Conservation (phyloP, 2,797 vertebrate genomes). For the Notamacropus eugenii region DNA sequence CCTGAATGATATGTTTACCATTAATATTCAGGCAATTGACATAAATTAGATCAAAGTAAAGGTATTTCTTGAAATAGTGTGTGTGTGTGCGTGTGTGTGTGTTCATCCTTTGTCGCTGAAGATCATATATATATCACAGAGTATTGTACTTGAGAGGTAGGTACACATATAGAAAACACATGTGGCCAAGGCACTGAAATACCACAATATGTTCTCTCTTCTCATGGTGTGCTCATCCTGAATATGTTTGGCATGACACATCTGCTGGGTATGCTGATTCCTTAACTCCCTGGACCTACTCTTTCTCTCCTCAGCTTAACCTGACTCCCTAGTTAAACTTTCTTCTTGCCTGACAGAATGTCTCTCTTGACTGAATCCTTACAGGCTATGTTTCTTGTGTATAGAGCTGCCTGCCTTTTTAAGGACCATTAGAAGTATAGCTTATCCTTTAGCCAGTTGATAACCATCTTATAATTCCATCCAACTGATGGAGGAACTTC, state of each 20-base stretch:
- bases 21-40: background rate
- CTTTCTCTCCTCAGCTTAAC: background rate
- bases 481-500: background rate
- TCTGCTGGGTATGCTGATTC: background rate
- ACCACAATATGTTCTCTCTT: background rate
- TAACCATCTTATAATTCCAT: background rate
- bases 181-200: background rate
- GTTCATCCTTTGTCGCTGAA: too few species aligned
- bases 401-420: background rate
- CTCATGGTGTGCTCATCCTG: background rate
- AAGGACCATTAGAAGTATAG: background rate
- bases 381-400: background rate
- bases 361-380: background rate
- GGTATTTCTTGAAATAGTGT: background rate
- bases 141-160: too few species aligned
- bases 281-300: background rate
- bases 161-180: background rate
- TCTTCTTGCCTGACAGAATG: background rate
- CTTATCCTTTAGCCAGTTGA: background rate
- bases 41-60: background rate
- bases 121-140: too few species aligned
- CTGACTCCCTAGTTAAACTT: background rate
- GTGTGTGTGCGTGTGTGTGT: too few species aligned
- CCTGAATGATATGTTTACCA: background rate
- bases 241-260: background rate